Evolutionary conservation across 2,888 invertebrate species (phyloP).

Genomic region (Epiblema foenella): DNA sequence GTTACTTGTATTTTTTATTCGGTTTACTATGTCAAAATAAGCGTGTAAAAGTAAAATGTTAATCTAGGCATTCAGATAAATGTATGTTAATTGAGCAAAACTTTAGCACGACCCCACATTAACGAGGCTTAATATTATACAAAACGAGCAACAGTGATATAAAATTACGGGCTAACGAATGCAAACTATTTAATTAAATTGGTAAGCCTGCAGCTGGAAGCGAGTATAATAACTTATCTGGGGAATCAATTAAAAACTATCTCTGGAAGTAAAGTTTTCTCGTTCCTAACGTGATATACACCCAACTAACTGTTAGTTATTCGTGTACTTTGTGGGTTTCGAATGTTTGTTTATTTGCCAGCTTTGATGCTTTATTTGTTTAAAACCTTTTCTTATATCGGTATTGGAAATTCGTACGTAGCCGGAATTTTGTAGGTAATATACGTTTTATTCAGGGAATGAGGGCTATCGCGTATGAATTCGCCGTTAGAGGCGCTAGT

Average conservation of each 20-base stretch:
- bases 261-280: constrained; percentile 58
- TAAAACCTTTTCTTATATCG: too few relatives aligned
- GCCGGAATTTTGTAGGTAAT: too few relatives aligned
- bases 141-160: constrained; percentile 53
- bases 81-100: neutral
- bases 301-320: constrained; percentile 15
- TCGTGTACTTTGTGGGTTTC: constrained; percentile 16
- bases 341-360: constrained; percentile 27
- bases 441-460: too few relatives aligned
- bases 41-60: neutral
- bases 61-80: neutral
- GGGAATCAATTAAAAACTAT: constrained; percentile 68
- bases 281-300: constrained; percentile 60
- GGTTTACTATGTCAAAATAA: neutral
- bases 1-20: neutral
- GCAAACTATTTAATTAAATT: constrained; percentile 42
- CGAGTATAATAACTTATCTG: constrained; percentile 43
- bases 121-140: neutral
- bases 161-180: constrained; percentile 54
- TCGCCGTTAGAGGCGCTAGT: too few relatives aligned
- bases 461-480: too few relatives aligned
- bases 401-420: too few relatives aligned
- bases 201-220: constrained; percentile 39
- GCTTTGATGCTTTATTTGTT: too few relatives aligned
- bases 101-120: neutral